Evolutionary conservation across 2,888 invertebrate species (phyloP), one percentile per base, ranked within the genome.

Genomic region (Lingula anatina): DNA sequence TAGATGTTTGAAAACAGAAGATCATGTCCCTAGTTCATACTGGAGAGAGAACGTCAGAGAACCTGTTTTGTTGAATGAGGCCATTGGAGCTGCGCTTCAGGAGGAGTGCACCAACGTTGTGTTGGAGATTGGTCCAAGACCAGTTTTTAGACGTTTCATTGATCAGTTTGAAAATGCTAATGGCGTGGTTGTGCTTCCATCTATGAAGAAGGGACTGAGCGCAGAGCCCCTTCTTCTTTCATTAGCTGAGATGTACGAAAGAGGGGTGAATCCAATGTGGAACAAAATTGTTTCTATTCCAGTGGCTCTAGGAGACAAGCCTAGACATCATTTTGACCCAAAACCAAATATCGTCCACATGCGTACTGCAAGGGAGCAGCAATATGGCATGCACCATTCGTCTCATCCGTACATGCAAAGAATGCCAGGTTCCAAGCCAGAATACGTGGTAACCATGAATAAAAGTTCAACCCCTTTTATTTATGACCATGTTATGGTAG

Each of bases 71-170:
- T 46, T 46, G n/a, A 5, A 21, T 9, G 23, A 36, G 5, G 46
- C 37, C 15, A 5, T 46, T 18, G n/a, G 18, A 20, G 20, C 20
- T 27, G 36, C 37, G 28, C 9, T 46, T 5, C 4, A 7, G 5
- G 25, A 21, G 21, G 38, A 38, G 5, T 7, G 23, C 5, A 37
- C 5, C 15, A 46, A 46, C 38, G 15, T 46, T 15, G 41, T 51
- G 27, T 36, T 56, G 2, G 54, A 56, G 46, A 45, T 56, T 18
- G 56, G 56, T 18, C 51, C 56, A 20, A 54, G 43, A 15, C 56
- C 56, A 15, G 54, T 49, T 9, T 37, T 56, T 25, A 26, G n/a
- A n/a, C n/a, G n/a, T n/a, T n/a, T n/a, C n/a, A n/a, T n/a, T n/a
- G n/a, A n/a, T n/a, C n/a, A n/a, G n/a, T n/a, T n/a, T n/a, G n/a